A percentile compares a stretch with the other conserved stretches of the same genome.
Evolutionary conservation across 2,113 vertebrate species (phyloP).

Genomic region (Orycteropus afer): DNA sequence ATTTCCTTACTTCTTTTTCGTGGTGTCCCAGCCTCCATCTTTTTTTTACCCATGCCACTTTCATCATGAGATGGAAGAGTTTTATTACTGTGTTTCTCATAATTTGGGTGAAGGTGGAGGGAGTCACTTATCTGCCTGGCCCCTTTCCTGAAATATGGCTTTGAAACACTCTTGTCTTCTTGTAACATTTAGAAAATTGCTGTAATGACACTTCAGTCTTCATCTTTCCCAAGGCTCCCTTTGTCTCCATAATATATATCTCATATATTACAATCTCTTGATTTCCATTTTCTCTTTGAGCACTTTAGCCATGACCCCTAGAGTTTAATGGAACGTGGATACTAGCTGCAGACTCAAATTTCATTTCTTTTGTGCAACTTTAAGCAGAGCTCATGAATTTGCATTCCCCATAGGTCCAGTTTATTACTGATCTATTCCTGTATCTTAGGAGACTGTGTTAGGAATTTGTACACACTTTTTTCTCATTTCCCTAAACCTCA

Average conservation of each 20-base stretch:
- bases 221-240: background rate
- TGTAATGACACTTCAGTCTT: background rate
- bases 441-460: background rate
- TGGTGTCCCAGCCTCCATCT: background rate
- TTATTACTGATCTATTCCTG: constrained; percentile 5
- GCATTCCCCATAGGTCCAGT: background rate
- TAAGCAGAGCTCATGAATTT: constrained; percentile 11
- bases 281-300: background rate
- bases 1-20: background rate
- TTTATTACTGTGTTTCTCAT: background rate
- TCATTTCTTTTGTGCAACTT: background rate
- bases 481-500: constrained; percentile 25
- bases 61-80: background rate
- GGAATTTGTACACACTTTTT: background rate
- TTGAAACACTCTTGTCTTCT: background rate
- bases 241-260: background rate
- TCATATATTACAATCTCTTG: background rate
- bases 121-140: background rate
- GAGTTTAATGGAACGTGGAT: background rate
- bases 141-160: background rate
- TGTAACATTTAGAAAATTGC: constrained; percentile 1
- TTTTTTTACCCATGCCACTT: background rate
- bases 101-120: background rate
- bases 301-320: background rate
- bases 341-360: constrained; percentile 4